phyloP scores from a whole-genome alignment of 2,797 vertebrate species.

The Epinephelus awoara region DNA sequence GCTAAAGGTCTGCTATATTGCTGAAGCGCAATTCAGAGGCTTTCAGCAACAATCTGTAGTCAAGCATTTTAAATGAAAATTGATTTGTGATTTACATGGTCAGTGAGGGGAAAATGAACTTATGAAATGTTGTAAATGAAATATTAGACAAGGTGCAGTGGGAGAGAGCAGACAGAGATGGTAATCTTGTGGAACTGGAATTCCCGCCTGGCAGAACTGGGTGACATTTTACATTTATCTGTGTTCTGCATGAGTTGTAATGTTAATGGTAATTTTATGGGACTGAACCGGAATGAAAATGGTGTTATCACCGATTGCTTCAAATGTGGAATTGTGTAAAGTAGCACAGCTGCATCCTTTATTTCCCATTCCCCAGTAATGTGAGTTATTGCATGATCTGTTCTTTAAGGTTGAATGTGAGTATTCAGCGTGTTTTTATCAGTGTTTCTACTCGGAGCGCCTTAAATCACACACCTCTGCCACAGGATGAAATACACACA shows the following conservation, averaged over 20 bases:
- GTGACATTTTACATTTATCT: conserved; percentile 99
- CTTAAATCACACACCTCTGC: conserved; percentile 82
- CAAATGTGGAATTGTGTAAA: conserved; percentile 97
- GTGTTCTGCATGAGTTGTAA: conserved; percentile 99
- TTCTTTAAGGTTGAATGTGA: conserved; percentile 90
- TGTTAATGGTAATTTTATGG: conserved; percentile 99
- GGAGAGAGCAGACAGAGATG: conserved; percentile 87
- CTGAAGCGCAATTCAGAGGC: conserved; percentile 89
- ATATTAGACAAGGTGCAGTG: conserved; percentile 96
- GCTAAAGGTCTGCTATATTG: conserved; percentile 90
- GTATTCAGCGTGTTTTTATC: conserved; percentile 91
- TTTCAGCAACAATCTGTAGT: conserved; percentile 96
- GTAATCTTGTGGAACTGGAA: conserved; percentile 98
- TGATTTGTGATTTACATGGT: conserved; percentile 99
- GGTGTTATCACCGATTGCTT: conserved; percentile 96
- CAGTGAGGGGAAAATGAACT: conserved; percentile 99
- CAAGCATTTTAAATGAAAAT: conserved; percentile 99
- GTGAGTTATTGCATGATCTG: conserved; percentile 94
- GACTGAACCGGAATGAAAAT: conserved; percentile 98
- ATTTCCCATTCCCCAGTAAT: conserved; percentile 91
- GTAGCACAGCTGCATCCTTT: conserved; percentile 90
- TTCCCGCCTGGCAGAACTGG: conserved; percentile 97
- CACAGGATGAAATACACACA: conserved; percentile 71
- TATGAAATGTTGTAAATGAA: conserved; percentile 99
- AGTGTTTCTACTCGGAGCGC: conserved; percentile 73